phyloP scores from a whole-genome alignment of 1,140 invertebrate species.

The Scaptomyza graminum region DNA sequence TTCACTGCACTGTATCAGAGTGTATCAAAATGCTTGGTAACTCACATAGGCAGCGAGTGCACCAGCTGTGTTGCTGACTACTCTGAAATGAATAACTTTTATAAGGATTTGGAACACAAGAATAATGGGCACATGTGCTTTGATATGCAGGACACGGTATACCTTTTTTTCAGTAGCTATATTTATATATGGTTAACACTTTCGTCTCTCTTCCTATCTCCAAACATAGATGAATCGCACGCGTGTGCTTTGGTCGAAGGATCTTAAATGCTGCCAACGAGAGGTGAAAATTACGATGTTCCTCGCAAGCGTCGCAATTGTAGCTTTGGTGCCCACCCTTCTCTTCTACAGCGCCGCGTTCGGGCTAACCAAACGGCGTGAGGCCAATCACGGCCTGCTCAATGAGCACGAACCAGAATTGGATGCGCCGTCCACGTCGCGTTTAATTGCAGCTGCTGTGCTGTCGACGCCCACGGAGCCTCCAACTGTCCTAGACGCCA shows the following conservation, averaged over 20 bases:
- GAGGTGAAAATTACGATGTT: conserved; percentile 55
- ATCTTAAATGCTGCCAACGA: conserved; percentile 68
- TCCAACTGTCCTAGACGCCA: not conserved
- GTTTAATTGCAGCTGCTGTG: conserved; percentile 57
- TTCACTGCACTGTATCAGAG: conserved; percentile 22
- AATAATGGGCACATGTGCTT: conserved; percentile 68
- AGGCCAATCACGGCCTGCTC: conserved; percentile 62
- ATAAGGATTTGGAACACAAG: conserved; percentile 55
- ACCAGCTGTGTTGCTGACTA: conserved; percentile 41
- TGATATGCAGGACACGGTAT: conserved; percentile 72
- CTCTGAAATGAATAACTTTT: conserved; percentile 58
- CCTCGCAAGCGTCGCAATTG: conserved; percentile 37
- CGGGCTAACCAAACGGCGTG: conserved; percentile 63
- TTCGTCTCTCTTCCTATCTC: not conserved
- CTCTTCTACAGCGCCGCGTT: conserved; percentile 58
- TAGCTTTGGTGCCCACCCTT: conserved; percentile 52
- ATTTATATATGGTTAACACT: not conserved
- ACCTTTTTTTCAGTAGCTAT: not conserved
- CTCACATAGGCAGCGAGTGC: conserved; percentile 30
- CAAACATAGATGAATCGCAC: conserved; percentile 73
- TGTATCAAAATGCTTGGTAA: not conserved
- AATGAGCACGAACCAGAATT: conserved; percentile 57
- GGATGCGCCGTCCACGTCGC: conserved; percentile 54
- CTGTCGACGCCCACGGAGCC: conserved; percentile 43
- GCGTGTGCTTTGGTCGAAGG: conserved; percentile 65